A percentile compares a stretch with the other conserved stretches of the same genome.
Conservation (phyloP, 2,888 invertebrate genomes). For the Zaprionus lineosus region DNA sequence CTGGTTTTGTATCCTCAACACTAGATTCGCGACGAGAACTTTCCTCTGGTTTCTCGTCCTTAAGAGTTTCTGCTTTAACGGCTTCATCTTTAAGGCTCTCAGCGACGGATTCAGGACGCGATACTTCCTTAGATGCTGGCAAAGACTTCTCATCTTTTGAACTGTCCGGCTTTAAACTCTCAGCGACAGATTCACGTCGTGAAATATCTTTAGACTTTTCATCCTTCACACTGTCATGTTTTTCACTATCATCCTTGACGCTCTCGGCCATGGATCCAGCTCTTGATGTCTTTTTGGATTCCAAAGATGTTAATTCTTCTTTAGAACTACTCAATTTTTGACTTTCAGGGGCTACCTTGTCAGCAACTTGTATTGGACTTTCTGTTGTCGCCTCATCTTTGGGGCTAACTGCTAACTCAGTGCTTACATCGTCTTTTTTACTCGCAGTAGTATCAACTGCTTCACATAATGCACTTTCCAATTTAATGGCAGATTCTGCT, state of each 20-base stretch:
- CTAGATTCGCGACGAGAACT: slow-evolving; percentile 71
- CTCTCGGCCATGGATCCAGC: slow-evolving; percentile 47
- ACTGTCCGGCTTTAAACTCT: slow-evolving; percentile 10
- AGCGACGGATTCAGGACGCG: slow-evolving; percentile 35
- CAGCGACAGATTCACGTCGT: slow-evolving; percentile 29
- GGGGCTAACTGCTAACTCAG: too few relatives aligned
- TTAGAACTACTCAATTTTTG: too few relatives aligned
- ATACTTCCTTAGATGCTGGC: slow-evolving; percentile 38
- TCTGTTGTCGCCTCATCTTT: too few relatives aligned
- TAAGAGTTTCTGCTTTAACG: slow-evolving; percentile 22
- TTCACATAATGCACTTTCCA: too few relatives aligned
- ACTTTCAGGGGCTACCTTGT: too few relatives aligned
- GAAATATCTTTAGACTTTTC: slow-evolving; percentile 5
- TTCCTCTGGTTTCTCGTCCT: slow-evolving; percentile 25
- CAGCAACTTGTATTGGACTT: too few relatives aligned
- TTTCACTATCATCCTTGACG: not conserved
- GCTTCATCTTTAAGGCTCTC: slow-evolving; percentile 26
- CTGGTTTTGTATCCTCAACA: slow-evolving; percentile 10
- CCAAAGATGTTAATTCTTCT: too few relatives aligned
- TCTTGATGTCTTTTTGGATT: slow-evolving; percentile 56
- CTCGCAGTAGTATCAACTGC: too few relatives aligned
- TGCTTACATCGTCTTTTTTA: too few relatives aligned
- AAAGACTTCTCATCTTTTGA: slow-evolving; percentile 39
- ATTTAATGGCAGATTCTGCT: too few relatives aligned
- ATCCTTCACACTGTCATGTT: slow-evolving; percentile 10